These are phyloP conservation scores for Limonius californicus DNA, from an alignment of 1,140 invertebrate genomes.

Conservation along the genomic window DNA sequence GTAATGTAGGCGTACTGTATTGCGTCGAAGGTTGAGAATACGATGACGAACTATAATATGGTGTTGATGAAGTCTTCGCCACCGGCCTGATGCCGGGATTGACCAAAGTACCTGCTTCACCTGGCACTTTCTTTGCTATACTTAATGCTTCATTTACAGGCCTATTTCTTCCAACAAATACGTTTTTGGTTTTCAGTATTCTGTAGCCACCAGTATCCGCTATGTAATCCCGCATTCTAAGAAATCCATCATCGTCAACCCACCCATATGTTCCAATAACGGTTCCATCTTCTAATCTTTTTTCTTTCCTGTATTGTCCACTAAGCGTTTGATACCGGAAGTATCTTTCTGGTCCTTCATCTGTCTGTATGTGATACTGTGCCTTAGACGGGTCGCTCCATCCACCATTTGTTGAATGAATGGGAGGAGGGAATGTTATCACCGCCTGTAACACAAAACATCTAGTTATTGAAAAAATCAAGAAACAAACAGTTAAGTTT, in stretches of 20 bases:
- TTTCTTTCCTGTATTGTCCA: slow-evolving; percentile 84
- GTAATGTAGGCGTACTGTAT: slow-evolving; percentile 21
- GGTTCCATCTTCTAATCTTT: slow-evolving; percentile 75
- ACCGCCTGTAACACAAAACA: slow-evolving; percentile 26
- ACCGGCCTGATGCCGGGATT: neutral
- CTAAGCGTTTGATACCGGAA: slow-evolving; percentile 83
- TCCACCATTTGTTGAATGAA: slow-evolving; percentile 41
- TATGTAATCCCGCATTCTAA: slow-evolving; percentile 81
- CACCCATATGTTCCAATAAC: slow-evolving; percentile 75
- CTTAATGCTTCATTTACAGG: slow-evolving; percentile 65
- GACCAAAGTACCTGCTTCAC: slow-evolving; percentile 58
- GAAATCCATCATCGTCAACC: slow-evolving; percentile 77
- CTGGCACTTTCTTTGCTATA: slow-evolving; percentile 64
- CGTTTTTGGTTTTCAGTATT: slow-evolving; percentile 75
- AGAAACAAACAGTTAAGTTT: neutral
- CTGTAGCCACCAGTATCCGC: slow-evolving; percentile 76
- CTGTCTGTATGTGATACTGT: slow-evolving; percentile 89
- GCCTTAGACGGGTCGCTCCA: slow-evolving; percentile 57
- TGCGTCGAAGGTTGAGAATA: slow-evolving; percentile 31
- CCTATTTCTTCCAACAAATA: slow-evolving; percentile 68
- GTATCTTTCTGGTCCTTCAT: slow-evolving; percentile 80
- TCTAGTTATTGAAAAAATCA: neutral
- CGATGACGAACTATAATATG: slow-evolving; percentile 4
- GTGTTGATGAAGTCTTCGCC: slow-evolving; percentile 3
- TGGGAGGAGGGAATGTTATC: slow-evolving; percentile 19